Evolutionary conservation across 2,797 vertebrate genomes (phyloP), one percentile per base, ranked within the genome.

Genomic region (Enteromius thamalakanensis): DNA sequence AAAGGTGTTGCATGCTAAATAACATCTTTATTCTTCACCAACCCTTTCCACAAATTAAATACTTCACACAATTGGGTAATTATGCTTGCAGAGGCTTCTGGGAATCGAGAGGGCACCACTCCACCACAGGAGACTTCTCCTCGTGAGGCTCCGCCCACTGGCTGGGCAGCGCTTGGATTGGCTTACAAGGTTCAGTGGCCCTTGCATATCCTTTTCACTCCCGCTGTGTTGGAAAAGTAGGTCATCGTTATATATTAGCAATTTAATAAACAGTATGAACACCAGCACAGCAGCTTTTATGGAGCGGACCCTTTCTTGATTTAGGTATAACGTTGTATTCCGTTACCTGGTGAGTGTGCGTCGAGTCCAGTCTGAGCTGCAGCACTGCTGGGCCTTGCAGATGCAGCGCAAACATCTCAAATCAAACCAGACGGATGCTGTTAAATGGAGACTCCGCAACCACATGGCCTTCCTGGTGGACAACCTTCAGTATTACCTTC

Each of bases 381-480:
- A 99, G 92, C 97, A 98, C 91, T 98, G 97, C 93, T 99, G 98
- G 98, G 98, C 98, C 37, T 93, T 99, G 2, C 98, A 99, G 90
- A 99, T 99, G 98, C 96, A 97, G 88, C 95, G 97, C 88, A 99
- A 99, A 84, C 97, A 97, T 91, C 95, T 99, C 69, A 96, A 95
- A 81, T 97, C 96, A 26, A 97, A 96, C 90, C 95, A 96, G 90
- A 97, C 95, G 0, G 97, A 97, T 0, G 97, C 97, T 0, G 91
- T 97, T 37, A 99, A 99, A 91, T 99, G 96, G 96, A 95, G 97
- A 37, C 93, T 99, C 3, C 95, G 97, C 81, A 98, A 99, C 87
- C 98, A 99, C 93, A 99, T 99, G 98, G 97, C 97, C 0, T 99
- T 99, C 89, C 87, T 99, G 19, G 98, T 99, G 47, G 98, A 99